Evolutionary conservation across 2,888 invertebrate species (phyloP).

Genomic region (Drosophila birchii): DNA sequence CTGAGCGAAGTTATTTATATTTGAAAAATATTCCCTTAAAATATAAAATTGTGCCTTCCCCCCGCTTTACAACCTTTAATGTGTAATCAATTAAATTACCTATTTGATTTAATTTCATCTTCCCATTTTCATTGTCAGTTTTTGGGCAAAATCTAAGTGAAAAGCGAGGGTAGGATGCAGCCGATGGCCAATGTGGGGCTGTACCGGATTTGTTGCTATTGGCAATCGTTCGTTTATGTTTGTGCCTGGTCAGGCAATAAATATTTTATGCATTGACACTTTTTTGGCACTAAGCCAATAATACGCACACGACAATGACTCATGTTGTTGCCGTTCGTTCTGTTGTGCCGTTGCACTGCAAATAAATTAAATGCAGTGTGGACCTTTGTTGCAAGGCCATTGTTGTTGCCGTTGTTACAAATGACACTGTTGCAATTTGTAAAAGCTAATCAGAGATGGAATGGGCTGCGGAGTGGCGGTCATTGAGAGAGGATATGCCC

Average conservation of each 20-base stretch:
- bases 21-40: background rate
- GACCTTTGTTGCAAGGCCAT: constrained; percentile 18
- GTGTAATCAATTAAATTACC: constrained; percentile 13
- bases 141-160: constrained; percentile 29
- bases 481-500: constrained; percentile 9
- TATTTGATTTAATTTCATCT: constrained; percentile 18
- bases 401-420: constrained; percentile 53
- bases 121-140: constrained; percentile 22
- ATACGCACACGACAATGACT: constrained; percentile 44
- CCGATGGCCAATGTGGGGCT: background rate
- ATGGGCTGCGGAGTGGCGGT: constrained; percentile 13
- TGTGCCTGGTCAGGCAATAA: constrained; percentile 52
- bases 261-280: constrained; percentile 56
- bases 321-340: constrained; percentile 47
- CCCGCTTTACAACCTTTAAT: background rate
- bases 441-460: constrained; percentile 70
- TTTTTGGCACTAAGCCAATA: constrained; percentile 57
- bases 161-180: constrained; percentile 1
- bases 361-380: constrained; percentile 71
- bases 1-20: background rate
- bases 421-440: constrained; percentile 70
- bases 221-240: constrained; percentile 23
- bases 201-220: background rate
- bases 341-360: constrained; percentile 41
- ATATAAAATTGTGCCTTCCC: background rate